Base-by-base conservation (phyloP, 2,888 invertebrate species). In the Galeopsomyia nigrocyanea region DNA sequence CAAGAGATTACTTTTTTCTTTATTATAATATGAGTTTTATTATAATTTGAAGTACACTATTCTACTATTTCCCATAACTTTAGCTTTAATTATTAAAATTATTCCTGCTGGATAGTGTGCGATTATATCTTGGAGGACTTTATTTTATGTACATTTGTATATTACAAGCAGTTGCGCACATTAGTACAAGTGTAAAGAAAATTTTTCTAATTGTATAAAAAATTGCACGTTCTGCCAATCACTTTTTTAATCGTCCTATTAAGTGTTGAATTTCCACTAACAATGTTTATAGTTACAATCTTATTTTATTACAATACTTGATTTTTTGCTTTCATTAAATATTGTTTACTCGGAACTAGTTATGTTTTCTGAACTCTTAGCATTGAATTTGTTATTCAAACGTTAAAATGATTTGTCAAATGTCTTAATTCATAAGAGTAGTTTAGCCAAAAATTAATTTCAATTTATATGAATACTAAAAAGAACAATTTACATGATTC, bases 171-270 rank as follows among this genome's bases (percentile, higher is more conserved):
- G 53, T 67, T 70, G 19, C 66, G 66, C 50, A 69, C 58, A 58
- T 65, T 69, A 53, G 17, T 39, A 39, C 39, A 58, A 26, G 57
- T 46, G 53, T 56, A 71, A 60, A 61, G 61, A 62, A 64, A 47
- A 22, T 26, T 53, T 62, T 60, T 55, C 26, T 69, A 66, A 51
- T 55, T 47, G 31, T 68, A 65, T 57, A 66, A 68, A 71, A 72
- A 71, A 74, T 74, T 74, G 74, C 71, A 71, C 71, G 64, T 60
- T 60, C 67, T 74, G 70, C 67, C 51, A 71, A 71, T 68, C 60
- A 70, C 58, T 21, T 57, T 58, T 65, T 67, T 55, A 7, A 22
- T 53, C 26, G 50, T 62, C 53, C 63, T 67, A 19, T 61, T 67
- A 58, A 17, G 56, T 47, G 19, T 62, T 73, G 47, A 66, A 69